These are phyloP conservation scores for Saguinus imperator DNA, from an alignment of 2,113 vertebrate genomes.

Conservation along the genomic window DNA sequence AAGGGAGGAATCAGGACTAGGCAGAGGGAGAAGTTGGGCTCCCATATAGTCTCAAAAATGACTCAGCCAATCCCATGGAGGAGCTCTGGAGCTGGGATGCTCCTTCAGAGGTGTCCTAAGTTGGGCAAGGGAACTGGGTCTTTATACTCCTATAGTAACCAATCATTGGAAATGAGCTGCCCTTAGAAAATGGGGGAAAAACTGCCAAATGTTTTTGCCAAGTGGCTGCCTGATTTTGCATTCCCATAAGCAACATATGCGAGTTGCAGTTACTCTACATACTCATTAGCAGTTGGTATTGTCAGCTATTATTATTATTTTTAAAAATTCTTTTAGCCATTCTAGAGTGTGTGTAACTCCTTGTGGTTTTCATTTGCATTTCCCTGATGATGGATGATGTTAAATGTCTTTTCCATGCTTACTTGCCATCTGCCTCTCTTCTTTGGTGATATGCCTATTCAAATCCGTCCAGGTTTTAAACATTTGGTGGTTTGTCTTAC, in stretches of 20 bases:
- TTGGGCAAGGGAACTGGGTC: background rate
- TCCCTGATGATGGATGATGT: background rate
- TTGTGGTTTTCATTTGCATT: conserved; percentile 38
- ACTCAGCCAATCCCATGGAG: background rate
- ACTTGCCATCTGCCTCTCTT: background rate
- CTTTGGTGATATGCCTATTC: background rate
- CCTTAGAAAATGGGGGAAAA: background rate
- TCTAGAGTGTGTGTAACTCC: background rate
- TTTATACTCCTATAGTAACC: background rate
- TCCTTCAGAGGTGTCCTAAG: background rate
- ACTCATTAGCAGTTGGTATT: background rate
- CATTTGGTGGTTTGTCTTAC: background rate
- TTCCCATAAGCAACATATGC: background rate
- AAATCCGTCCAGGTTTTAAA: background rate
- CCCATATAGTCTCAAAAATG: background rate
- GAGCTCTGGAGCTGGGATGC: background rate
- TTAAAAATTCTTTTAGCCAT: background rate
- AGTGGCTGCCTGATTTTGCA: background rate
- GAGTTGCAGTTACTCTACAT: background rate
- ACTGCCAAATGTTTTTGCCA: background rate
- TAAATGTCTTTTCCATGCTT: background rate
- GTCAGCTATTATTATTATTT: background rate
- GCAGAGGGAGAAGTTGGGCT: background rate
- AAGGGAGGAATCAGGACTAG: background rate
- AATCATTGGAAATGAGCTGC: background rate